These are phyloP conservation scores for Melipona beecheii DNA, from an alignment of 2,888 invertebrate species.

Conservation along the genomic window DNA sequence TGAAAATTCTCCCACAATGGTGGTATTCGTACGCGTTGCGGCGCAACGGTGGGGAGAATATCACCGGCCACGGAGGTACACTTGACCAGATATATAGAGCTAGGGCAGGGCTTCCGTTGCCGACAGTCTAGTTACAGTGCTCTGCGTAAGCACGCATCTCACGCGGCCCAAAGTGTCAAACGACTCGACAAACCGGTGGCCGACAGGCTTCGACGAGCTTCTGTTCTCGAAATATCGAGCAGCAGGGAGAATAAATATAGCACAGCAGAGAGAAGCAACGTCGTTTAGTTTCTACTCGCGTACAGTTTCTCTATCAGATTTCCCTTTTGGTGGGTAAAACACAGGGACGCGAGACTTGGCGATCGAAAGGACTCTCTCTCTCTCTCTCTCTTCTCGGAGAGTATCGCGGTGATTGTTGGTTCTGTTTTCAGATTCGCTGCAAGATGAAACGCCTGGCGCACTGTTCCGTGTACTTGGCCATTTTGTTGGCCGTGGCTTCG, in stretches of 20 bases:
- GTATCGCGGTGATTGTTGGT: neutral
- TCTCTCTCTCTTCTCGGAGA: neutral
- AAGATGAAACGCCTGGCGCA: slow-evolving; percentile 77
- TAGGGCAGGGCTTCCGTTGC: slow-evolving; percentile 84
- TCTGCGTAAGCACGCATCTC: slow-evolving; percentile 78
- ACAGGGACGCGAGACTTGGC: slow-evolving; percentile 27
- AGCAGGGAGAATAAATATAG: too few relatives aligned
- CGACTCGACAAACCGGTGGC: slow-evolving; percentile 24
- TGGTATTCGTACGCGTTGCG: slow-evolving; percentile 48
- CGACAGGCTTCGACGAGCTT: neutral
- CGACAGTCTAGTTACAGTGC: slow-evolving; percentile 84
- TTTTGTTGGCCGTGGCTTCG: slow-evolving; percentile 74
- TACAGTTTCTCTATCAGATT: slow-evolving; percentile 66
- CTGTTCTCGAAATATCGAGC: neutral
- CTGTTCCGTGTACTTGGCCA: slow-evolving; percentile 72
- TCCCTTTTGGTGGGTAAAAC: slow-evolving; percentile 48
- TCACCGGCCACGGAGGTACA: slow-evolving; percentile 82
- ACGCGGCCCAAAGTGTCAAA: slow-evolving; percentile 59
- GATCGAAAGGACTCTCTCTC: neutral
- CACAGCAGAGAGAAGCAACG: neutral
- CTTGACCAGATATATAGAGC: slow-evolving; percentile 84
- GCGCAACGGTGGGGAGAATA: slow-evolving; percentile 76
- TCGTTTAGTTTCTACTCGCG: slow-evolving; percentile 61
- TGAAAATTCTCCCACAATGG: slow-evolving; percentile 76
- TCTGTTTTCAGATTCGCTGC: slow-evolving; percentile 18